Conservation (phyloP, 2,797 vertebrate species). For the Monodelphis domestica region DNA sequence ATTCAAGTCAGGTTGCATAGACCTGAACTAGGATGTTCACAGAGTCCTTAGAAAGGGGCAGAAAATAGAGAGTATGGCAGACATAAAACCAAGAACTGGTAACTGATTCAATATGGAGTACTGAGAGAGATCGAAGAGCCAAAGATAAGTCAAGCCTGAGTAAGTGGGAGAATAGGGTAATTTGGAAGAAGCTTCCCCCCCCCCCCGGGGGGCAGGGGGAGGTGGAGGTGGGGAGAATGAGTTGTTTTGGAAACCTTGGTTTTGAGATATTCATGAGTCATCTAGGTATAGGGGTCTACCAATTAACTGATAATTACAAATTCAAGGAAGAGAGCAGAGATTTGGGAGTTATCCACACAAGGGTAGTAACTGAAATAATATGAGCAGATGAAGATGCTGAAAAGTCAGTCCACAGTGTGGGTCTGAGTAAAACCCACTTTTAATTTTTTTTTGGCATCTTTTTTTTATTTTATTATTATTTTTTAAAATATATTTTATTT, state of each 20-base stretch:
- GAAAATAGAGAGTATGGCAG: background rate
- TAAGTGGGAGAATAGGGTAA: background rate
- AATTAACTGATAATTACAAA: background rate
- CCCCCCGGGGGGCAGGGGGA: accelerated
- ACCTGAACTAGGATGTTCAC: background rate
- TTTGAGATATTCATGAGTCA: background rate
- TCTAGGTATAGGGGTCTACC: background rate
- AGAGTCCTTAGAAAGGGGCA: background rate
- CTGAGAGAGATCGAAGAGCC: background rate
- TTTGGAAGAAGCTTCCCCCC: background rate
- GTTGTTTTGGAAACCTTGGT: background rate
- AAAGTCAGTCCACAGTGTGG: background rate
- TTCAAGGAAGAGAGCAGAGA: background rate
- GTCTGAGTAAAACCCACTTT: background rate
- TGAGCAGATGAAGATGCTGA: background rate
- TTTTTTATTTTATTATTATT: too few relatives aligned
- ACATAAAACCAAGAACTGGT: background rate
- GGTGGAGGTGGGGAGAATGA: background rate
- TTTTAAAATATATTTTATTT: too few relatives aligned
- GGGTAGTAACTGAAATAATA: background rate
- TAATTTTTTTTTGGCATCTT: too few relatives aligned
- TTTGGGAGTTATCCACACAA: background rate
- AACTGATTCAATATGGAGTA: background rate
- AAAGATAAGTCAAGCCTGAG: background rate
- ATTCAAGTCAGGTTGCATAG: too few relatives aligned